Conservation (phyloP, 2,113 vertebrate species). For the Menura novaehollandiae region DNA sequence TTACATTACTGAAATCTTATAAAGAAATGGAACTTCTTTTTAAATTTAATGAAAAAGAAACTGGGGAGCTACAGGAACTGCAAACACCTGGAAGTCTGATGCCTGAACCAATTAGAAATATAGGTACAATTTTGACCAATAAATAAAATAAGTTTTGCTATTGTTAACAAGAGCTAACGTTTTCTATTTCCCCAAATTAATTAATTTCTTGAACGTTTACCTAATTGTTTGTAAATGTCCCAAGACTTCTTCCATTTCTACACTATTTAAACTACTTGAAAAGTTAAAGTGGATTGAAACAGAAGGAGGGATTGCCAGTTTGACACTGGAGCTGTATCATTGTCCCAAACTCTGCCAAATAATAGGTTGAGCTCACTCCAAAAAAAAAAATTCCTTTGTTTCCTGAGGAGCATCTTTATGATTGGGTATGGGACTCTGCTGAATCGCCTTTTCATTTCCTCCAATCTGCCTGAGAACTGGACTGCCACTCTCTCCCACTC, state of each 20-base stretch:
- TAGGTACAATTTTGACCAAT: neutral
- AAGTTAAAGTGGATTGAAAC: neutral
- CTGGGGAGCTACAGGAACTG: neutral
- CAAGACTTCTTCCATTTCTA: neutral
- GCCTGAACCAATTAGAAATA: neutral
- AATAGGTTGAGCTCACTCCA: neutral
- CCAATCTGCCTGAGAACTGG: neutral
- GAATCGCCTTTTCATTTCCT: neutral
- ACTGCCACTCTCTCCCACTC: neutral
- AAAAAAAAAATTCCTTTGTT: neutral
- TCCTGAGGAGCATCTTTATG: neutral
- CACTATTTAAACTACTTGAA: neutral
- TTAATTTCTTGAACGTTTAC: neutral
- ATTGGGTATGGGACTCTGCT: neutral
- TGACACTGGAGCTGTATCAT: neutral
- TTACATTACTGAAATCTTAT: neutral
- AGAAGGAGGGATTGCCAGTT: neutral
- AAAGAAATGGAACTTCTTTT: neutral
- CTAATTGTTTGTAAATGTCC: neutral
- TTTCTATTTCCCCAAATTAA: neutral
- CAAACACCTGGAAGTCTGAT: neutral
- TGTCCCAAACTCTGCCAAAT: neutral
- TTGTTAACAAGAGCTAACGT: neutral
- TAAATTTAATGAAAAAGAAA: neutral
- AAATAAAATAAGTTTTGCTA: neutral